Evolutionary conservation across 2,888 invertebrate genomes (phyloP).

Genomic region (Syrphus vitripennis): DNA sequence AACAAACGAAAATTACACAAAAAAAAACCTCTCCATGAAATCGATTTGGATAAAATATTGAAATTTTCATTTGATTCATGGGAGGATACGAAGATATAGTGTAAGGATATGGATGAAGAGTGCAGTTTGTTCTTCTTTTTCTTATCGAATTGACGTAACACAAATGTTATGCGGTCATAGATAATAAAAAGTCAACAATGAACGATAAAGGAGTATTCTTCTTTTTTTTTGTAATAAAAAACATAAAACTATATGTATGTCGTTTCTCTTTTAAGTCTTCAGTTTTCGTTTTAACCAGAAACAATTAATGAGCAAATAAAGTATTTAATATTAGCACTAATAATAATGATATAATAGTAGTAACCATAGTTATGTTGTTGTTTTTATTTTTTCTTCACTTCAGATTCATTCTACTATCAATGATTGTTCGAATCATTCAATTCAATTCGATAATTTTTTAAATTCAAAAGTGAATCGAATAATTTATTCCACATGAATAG

Average conservation of each 20-base stretch:
- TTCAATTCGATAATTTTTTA: background rate
- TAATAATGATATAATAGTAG: conserved; percentile 57
- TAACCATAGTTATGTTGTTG: conserved; percentile 54
- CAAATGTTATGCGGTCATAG: conserved; percentile 73
- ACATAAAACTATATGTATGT: background rate
- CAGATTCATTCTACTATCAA: background rate
- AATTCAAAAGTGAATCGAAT: background rate
- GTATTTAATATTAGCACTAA: conserved; percentile 32
- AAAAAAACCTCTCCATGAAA: conserved; percentile 38
- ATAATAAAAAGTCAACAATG: conserved; percentile 49
- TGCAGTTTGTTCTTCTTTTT: background rate
- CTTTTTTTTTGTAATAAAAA: background rate
- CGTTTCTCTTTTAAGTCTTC: conserved; percentile 23
- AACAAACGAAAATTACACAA: background rate
- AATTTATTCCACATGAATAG: background rate
- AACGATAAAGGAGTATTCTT: conserved; percentile 24
- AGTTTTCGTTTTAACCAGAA: conserved; percentile 11
- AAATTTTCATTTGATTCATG: conserved; percentile 53
- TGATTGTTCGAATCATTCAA: background rate
- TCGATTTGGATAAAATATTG: conserved; percentile 41
- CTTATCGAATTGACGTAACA: conserved; percentile 74
- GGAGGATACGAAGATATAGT: conserved; percentile 7
- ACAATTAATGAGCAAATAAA: conserved; percentile 19
- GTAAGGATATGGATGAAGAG: background rate
- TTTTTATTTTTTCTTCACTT: background rate